These are phyloP conservation scores for Anarhynchus alexandrinus DNA, from an alignment of 2,113 vertebrate genomes.

Conservation along the genomic window DNA sequence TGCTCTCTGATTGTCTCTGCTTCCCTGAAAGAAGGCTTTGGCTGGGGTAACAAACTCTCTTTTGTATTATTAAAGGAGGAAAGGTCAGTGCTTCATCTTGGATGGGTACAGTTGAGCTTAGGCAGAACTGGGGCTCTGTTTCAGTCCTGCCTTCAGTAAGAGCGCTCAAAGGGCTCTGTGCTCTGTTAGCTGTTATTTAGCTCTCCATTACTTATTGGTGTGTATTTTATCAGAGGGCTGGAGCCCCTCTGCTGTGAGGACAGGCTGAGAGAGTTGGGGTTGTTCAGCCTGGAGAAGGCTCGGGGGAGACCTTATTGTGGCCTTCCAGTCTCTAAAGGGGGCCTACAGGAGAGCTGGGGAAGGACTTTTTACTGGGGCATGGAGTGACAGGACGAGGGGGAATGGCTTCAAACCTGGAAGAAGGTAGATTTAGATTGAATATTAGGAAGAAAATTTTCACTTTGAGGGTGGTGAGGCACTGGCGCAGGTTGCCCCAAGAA, in stretches of 20 bases:
- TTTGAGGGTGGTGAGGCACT: background rate
- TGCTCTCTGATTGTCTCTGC: background rate
- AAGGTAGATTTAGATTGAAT: background rate
- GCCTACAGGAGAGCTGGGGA: background rate
- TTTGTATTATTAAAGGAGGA: background rate
- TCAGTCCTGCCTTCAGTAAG: background rate
- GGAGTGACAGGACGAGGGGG: too few relatives aligned
- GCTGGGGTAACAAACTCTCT: background rate
- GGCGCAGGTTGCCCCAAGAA: background rate
- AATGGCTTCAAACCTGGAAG: background rate
- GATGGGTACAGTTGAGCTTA: fast-evolving
- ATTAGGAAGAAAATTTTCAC: background rate
- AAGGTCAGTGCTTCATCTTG: background rate
- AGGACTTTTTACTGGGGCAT: background rate
- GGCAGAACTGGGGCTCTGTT: background rate
- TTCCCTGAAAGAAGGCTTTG: background rate
- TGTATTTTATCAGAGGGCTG: background rate
- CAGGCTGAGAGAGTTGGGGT: background rate
- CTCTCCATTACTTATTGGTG: background rate
- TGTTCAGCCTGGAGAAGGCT: background rate
- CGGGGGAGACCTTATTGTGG: background rate
- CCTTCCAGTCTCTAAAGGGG: too few relatives aligned
- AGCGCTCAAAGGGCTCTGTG: background rate
- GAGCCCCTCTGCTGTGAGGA: background rate
- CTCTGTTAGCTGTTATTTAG: background rate